phyloP scores from a whole-genome alignment of 2,888 invertebrate species.

The Macaria liturata region DNA sequence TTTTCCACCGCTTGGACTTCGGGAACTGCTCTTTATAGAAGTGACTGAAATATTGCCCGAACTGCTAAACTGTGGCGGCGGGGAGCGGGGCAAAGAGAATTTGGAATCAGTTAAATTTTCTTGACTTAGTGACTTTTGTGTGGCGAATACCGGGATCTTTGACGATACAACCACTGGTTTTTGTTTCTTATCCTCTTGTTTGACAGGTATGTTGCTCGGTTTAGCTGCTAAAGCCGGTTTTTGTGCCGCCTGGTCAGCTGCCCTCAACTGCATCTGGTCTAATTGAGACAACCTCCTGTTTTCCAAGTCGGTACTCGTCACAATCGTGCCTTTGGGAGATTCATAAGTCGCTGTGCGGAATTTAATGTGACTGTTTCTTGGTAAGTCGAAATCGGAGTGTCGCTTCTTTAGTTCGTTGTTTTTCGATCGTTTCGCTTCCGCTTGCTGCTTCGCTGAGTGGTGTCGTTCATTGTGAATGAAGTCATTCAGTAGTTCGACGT shows the following conservation, averaged over 20 bases:
- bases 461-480: conserved; percentile 75
- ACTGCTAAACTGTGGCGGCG: conserved; percentile 67
- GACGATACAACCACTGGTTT: conserved; percentile 68
- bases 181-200: conserved; percentile 56
- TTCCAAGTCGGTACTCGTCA: conserved; percentile 77
- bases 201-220: conserved; percentile 77
- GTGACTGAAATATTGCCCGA: conserved; percentile 82
- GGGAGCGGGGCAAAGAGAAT: conserved; percentile 69
- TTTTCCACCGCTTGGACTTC: conserved; percentile 78
- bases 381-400: conserved; percentile 78
- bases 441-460: conserved; percentile 69
- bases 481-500: conserved; percentile 73
- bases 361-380: conserved; percentile 83
- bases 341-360: conserved; percentile 86
- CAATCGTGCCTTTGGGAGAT: conserved; percentile 80
- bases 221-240: conserved; percentile 71
- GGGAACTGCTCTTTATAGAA: conserved; percentile 85
- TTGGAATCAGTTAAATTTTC: conserved; percentile 72
- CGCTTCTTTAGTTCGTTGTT: conserved; percentile 76
- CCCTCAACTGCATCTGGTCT: conserved; percentile 70
- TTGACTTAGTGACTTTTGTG: conserved; percentile 76
- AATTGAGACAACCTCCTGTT: conserved; percentile 83
- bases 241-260: conserved; percentile 51
- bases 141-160: conserved; percentile 79
- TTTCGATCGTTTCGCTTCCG: conserved; percentile 67